Conservation (phyloP, 2,113 vertebrate species). For the Smithornis capensis region DNA sequence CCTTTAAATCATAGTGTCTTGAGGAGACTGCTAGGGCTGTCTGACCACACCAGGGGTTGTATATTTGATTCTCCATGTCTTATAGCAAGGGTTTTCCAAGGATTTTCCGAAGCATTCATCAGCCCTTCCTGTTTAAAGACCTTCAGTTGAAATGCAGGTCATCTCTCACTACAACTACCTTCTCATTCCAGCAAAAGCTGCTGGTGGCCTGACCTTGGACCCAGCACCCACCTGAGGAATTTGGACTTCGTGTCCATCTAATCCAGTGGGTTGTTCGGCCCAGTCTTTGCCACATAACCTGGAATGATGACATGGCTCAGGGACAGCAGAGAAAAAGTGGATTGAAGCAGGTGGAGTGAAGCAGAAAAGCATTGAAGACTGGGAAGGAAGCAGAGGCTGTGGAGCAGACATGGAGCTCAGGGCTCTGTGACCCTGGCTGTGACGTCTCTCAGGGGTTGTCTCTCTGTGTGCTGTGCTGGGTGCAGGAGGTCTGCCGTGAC, state of each 20-base stretch:
- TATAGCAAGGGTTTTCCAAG: background rate
- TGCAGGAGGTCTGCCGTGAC: slow-evolving; percentile 39
- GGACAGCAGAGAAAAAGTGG: background rate
- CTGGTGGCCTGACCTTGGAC: background rate
- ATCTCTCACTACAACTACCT: background rate
- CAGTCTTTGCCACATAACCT: rapidly evolving
- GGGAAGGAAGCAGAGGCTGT: background rate
- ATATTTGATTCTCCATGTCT: background rate
- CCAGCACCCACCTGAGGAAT: background rate
- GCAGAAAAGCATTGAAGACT: background rate
- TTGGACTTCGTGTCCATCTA: background rate
- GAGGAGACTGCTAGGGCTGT: background rate
- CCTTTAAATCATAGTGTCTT: background rate
- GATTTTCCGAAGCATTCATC: background rate
- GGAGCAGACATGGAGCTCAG: background rate
- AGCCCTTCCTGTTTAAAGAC: background rate
- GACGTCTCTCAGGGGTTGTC: background rate
- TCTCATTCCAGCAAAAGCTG: background rate
- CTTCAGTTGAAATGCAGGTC: background rate
- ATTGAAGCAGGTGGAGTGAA: background rate
- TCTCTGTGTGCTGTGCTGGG: background rate
- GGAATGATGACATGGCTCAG: rapidly evolving
- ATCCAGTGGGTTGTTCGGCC: background rate
- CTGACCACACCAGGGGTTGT: background rate
- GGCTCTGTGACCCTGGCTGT: background rate